Evolutionary conservation across 2,113 vertebrate species (phyloP).

Genomic region (Chunga burmeisteri): DNA sequence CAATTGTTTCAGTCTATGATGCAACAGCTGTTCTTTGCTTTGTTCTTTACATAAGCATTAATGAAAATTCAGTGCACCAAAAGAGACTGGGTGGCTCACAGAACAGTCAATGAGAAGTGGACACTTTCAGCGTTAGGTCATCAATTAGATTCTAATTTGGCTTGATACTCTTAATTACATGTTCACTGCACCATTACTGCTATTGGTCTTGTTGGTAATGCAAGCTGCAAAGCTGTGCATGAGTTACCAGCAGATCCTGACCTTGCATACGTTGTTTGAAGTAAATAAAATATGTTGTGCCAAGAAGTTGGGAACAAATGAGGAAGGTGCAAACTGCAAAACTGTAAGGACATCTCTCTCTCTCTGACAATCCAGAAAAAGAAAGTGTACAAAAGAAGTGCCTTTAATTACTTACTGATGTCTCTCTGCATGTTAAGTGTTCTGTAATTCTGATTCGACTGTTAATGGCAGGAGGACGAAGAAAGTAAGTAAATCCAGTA

Average conservation of each 20-base stretch:
- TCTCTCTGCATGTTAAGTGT: background rate
- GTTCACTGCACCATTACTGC: background rate
- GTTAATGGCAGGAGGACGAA: background rate
- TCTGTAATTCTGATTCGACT: background rate
- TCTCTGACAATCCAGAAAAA: background rate
- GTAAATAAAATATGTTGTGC: background rate
- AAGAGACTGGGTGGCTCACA: background rate
- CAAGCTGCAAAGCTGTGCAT: background rate
- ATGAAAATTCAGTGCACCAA: background rate
- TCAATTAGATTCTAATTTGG: background rate
- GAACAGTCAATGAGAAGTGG: background rate
- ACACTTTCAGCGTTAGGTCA: background rate
- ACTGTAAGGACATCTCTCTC: background rate
- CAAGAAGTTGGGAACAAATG: background rate
- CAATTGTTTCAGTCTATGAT: background rate
- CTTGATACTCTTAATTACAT: background rate
- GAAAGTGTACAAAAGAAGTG: accelerated
- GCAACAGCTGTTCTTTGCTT: background rate
- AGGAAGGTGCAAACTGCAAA: background rate
- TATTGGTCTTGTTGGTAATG: background rate
- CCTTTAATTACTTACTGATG: background rate
- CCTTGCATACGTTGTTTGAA: background rate
- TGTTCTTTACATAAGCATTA: background rate
- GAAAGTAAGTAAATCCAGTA: background rate
- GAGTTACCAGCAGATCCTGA: background rate